Evolutionary conservation across 2,888 invertebrate genomes (phyloP).

Genomic region (Drosophila mettleri): DNA sequence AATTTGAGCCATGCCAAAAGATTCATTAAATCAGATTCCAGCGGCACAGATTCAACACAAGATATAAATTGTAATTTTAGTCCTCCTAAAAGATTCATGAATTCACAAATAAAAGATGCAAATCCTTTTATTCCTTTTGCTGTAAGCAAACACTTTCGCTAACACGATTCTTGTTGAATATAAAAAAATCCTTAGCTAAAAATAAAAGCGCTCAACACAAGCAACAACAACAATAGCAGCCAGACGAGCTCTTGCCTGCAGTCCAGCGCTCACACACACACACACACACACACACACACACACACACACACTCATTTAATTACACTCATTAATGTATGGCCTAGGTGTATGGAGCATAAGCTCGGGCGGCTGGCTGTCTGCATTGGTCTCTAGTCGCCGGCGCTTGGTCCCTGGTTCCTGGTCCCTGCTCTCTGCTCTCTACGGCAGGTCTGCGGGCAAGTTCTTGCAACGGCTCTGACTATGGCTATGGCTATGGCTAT

Average conservation of each 20-base stretch:
- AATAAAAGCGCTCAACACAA: background rate
- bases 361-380: slow-evolving; percentile 11
- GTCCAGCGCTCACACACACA: slow-evolving; percentile 2
- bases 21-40: slow-evolving; percentile 4
- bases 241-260: slow-evolving; percentile 5
- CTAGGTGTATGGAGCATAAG: slow-evolving; percentile 8
- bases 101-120: background rate
- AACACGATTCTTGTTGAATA: slow-evolving; percentile 12
- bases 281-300: background rate
- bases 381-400: slow-evolving; percentile 16
- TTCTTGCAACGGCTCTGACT: background rate
- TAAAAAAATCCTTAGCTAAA: slow-evolving; percentile 4
- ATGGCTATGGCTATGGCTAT: background rate
- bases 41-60: background rate
- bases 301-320: slow-evolving; percentile 7
- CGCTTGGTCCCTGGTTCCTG: slow-evolving; percentile 15
- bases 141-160: slow-evolving; percentile 2
- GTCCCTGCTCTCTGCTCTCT: slow-evolving; percentile 12
- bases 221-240: slow-evolving; percentile 9
- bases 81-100: slow-evolving; percentile 1
- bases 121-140: background rate
- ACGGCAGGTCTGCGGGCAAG: slow-evolving; percentile 9
- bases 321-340: slow-evolving; percentile 9
- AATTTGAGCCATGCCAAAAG: background rate
- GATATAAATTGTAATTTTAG: slow-evolving; percentile 8